These are phyloP conservation scores for Sepioteuthis lessoniana DNA, from an alignment of 2,888 invertebrate species.

Conservation along the genomic window DNA sequence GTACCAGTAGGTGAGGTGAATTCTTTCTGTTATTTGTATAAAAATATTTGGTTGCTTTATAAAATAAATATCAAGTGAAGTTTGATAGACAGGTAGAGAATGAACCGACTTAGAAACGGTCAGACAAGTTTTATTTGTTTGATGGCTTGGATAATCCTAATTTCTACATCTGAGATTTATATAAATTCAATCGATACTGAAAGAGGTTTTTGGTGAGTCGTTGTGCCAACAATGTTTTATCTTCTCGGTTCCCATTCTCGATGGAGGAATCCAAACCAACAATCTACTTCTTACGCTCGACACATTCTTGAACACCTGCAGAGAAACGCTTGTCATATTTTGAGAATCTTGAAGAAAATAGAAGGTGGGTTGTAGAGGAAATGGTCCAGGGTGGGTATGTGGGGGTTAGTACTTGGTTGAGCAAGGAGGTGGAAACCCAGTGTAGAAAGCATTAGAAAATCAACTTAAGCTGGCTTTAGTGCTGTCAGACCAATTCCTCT, in stretches of 20 bases:
- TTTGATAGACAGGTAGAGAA: neutral
- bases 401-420: neutral
- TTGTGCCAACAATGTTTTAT: neutral
- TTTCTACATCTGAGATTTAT: neutral
- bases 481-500: neutral
- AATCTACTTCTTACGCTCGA: neutral
- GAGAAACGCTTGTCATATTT: neutral
- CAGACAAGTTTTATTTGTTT: neutral
- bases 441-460: neutral
- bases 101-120: neutral
- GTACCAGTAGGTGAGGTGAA: neutral
- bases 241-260: neutral
- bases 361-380: neutral
- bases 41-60: neutral
- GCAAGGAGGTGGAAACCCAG: neutral
- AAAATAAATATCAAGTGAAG: neutral
- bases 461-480: neutral
- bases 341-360: neutral
- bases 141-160: neutral
- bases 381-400: neutral
- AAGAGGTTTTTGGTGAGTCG: neutral
- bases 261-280: neutral
- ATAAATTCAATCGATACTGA: neutral
- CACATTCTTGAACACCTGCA: neutral
- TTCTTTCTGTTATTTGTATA: neutral